A percentile compares a stretch with the other conserved stretches of the same genome.
These are phyloP conservation scores for Brachionus paranguensis DNA, from an alignment of 1,140 invertebrate species.

Conservation along the genomic window DNA sequence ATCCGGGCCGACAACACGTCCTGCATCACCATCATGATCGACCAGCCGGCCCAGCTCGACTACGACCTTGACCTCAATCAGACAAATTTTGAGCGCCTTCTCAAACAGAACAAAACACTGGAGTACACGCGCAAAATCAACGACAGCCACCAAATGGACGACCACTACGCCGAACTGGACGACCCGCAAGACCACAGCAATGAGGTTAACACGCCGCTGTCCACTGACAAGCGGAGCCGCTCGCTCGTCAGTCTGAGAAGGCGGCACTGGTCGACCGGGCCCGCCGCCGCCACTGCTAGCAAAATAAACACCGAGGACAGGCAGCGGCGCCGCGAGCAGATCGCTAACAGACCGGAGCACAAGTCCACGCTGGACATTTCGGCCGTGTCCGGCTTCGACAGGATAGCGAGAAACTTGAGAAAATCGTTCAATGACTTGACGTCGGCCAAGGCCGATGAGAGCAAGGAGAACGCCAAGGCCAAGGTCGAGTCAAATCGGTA, in stretches of 20 bases:
- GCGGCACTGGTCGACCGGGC: background rate
- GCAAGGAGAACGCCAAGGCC: background rate
- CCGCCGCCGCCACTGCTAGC: too few species aligned
- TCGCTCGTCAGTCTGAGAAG: conserved; percentile 13
- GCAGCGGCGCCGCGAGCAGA: background rate
- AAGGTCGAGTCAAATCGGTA: background rate
- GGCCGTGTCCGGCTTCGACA: background rate
- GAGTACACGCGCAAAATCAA: background rate
- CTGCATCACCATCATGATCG: conserved; percentile 82
- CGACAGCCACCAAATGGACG: background rate
- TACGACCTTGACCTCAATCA: background rate
- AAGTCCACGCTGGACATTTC: background rate
- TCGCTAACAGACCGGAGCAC: background rate
- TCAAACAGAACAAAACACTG: conserved; percentile 11
- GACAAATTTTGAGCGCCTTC: background rate
- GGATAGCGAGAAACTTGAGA: background rate
- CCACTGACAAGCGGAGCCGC: conserved; percentile 7
- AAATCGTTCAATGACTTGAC: conserved; percentile 22
- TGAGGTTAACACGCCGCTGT: background rate
- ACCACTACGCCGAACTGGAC: background rate
- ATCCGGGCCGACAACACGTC: conserved; percentile 90
- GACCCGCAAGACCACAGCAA: background rate
- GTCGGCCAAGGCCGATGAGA: background rate
- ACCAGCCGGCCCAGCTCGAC: conserved; percentile 64
- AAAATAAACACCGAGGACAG: conserved; percentile 10